A percentile compares a stretch with the other conserved stretches of the same genome.
phyloP scores from a whole-genome alignment of 2,888 invertebrate genomes.

The Conops quadrifasciatus region DNA sequence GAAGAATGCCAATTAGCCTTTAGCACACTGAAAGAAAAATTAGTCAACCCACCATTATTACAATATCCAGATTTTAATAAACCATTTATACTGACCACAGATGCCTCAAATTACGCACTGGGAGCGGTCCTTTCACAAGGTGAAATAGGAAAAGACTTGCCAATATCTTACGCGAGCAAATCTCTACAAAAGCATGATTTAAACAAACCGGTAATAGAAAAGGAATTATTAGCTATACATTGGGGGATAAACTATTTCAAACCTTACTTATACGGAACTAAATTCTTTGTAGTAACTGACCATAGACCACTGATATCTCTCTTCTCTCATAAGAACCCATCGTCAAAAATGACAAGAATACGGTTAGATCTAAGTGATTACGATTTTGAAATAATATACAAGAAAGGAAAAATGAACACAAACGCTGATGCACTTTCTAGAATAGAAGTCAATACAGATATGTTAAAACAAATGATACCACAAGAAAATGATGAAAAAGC shows the following conservation, averaged over 20 bases:
- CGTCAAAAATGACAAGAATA: constrained; percentile 38
- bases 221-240: constrained; percentile 5
- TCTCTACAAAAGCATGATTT: not conserved
- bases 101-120: not conserved
- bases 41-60: not conserved
- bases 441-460: not conserved
- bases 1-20: not conserved
- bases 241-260: not conserved
- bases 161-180: not conserved
- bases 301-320: constrained; percentile 49
- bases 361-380: constrained; percentile 11
- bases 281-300: constrained; percentile 51
- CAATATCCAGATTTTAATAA: constrained; percentile 8
- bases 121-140: not conserved
- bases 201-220: not conserved
- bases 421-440: constrained; percentile 2
- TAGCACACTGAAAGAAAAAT: not conserved
- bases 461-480: not conserved
- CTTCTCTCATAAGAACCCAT: constrained; percentile 46
- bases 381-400: constrained; percentile 18
- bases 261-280: constrained; percentile 50
- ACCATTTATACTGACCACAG: constrained; percentile 2
- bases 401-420: constrained; percentile 14
- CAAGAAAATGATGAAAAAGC: not conserved
- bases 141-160: not conserved